phyloP scores from a whole-genome alignment of 2,113 vertebrate genomes.

The Rhadina sibilatrix region DNA sequence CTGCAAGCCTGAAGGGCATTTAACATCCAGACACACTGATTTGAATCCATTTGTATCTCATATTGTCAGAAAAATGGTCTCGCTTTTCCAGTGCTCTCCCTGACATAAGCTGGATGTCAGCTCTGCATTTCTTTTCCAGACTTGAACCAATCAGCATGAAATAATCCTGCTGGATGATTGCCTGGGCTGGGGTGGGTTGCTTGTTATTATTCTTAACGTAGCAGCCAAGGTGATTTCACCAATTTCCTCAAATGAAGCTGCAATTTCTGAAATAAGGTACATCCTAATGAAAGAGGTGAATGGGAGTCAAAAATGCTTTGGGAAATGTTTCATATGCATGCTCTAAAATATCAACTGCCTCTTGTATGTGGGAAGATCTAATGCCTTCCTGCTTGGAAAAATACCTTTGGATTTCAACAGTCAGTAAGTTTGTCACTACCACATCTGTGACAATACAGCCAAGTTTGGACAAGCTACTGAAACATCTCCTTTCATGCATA shows the following conservation, averaged over 20 bases:
- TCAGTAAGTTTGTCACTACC: background rate
- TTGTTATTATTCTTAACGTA: background rate
- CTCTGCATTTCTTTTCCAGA: background rate
- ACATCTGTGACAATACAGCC: background rate
- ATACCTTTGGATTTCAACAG: background rate
- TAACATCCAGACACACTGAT: background rate
- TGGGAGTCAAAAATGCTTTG: background rate
- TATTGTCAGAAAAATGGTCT: rapidly evolving
- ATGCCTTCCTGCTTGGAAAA: background rate
- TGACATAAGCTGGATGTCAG: background rate
- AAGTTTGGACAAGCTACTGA: background rate
- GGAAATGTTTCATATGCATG: background rate
- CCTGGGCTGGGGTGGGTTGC: background rate
- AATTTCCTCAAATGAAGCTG: background rate
- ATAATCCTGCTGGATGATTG: background rate
- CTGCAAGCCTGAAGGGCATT: background rate
- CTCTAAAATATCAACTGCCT: background rate
- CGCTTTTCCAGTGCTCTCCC: rapidly evolving
- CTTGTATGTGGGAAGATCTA: background rate
- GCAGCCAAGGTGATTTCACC: constrained; percentile 6
- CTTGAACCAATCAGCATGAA: background rate
- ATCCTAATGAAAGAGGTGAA: background rate
- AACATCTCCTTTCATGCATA: background rate
- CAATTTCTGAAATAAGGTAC: background rate
- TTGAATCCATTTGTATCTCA: background rate